A percentile compares a stretch with the other conserved stretches of the same genome.
Evolutionary conservation across 2,888 invertebrate genomes (phyloP).

Genomic region (Cephus rjabovi): DNA sequence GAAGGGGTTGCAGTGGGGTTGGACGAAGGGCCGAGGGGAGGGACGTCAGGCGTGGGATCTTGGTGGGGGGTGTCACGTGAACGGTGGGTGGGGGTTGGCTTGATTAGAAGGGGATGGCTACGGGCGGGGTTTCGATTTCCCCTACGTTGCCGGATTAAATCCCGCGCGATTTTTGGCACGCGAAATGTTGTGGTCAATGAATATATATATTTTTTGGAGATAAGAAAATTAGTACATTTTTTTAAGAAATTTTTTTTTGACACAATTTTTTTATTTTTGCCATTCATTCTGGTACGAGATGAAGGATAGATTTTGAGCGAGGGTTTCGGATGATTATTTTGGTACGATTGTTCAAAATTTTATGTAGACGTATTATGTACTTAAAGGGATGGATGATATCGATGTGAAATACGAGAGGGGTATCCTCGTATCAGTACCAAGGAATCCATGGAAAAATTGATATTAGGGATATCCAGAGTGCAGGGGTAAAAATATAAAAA

Average conservation of each 20-base stretch:
- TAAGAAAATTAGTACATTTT: neutral
- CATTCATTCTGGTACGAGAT: neutral
- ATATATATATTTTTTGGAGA: neutral
- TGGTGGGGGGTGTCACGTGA: conserved; percentile 6
- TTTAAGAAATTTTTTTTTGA: neutral
- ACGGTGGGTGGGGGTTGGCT: conserved; percentile 17
- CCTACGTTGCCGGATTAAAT: conserved; percentile 25
- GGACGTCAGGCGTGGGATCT: conserved; percentile 22
- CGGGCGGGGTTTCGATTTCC: conserved; percentile 32
- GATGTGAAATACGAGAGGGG: neutral
- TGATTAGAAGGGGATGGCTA: conserved; percentile 11
- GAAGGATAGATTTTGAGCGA: neutral
- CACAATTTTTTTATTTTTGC: too few species aligned
- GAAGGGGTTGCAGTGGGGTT: conserved; percentile 34
- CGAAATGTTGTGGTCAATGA: conserved; percentile 34
- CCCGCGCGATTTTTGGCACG: conserved; percentile 57
- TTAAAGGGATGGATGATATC: neutral
- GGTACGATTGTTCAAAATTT: neutral
- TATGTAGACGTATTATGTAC: neutral
- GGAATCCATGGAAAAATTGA: conserved; percentile 8
- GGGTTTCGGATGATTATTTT: neutral
- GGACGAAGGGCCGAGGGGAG: conserved; percentile 33
- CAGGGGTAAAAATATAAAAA: neutral
- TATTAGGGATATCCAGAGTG: neutral
- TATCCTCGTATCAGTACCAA: neutral